Percentiles rank a stretch among this genome's conserved stretches.
Evolutionary conservation across 1,140 invertebrate species (phyloP).

Genomic region (Aplysia californica): DNA sequence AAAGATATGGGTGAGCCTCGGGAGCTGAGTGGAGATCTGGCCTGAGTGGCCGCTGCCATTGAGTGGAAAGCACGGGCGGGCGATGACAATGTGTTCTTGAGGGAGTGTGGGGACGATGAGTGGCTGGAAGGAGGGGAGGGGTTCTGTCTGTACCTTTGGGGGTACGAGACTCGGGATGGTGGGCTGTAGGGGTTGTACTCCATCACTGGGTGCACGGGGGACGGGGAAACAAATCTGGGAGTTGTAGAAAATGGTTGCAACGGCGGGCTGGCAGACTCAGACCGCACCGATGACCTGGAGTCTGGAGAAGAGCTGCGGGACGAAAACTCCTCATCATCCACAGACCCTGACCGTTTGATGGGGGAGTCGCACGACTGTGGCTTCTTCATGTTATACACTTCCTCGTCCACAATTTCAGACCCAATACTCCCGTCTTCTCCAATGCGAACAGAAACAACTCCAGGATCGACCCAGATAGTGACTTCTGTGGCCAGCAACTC

Average conservation of each 20-base stretch:
- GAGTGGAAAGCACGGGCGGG: too few species aligned
- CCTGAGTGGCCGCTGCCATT: conserved; percentile 3
- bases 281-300: background rate
- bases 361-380: background rate
- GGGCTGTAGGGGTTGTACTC: conserved; percentile 19
- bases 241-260: background rate
- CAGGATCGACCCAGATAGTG: conserved; percentile 29
- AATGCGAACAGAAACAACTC: conserved; percentile 26
- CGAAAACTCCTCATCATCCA: conserved; percentile 10
- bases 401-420: conserved; percentile 17
- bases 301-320: conserved; percentile 14
- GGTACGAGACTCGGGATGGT: conserved; percentile 4
- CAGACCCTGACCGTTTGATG: background rate
- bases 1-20: background rate
- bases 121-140: background rate
- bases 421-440: conserved; percentile 28
- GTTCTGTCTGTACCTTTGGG: background rate
- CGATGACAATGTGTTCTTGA: too few species aligned
- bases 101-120: background rate
- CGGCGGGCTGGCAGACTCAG: conserved; percentile 2
- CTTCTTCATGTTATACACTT: background rate
- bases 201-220: background rate
- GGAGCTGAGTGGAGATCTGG: background rate
- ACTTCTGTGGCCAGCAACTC: background rate
- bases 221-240: background rate